Conservation (phyloP, 2,113 vertebrate species). For the Psilopogon haemacephalus region DNA sequence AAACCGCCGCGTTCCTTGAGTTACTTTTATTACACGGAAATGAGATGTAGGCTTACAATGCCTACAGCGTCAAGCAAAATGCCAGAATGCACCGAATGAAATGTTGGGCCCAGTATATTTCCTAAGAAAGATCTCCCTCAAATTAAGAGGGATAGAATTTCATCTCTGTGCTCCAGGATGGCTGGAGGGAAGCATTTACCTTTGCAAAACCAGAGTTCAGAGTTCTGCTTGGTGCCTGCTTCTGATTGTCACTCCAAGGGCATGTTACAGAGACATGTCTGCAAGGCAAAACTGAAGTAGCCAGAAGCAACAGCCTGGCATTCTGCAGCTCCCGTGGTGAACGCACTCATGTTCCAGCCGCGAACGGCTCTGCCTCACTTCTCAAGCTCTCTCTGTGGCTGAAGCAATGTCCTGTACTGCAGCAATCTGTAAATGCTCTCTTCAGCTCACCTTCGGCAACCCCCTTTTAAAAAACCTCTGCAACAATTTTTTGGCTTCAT, state of each 20-base stretch:
- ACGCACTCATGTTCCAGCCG: not conserved
- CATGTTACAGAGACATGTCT: not conserved
- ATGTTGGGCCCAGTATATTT: not conserved
- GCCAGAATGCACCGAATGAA: not conserved
- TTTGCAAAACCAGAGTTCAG: not conserved
- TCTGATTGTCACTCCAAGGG: not conserved
- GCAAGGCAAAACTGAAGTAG: conserved; percentile 2
- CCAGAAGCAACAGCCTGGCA: not conserved
- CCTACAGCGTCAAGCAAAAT: not conserved
- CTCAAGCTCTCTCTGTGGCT: not conserved
- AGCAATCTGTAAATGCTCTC: not conserved
- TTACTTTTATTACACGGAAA: not conserved
- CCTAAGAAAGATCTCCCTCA: not conserved
- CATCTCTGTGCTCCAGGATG: not conserved
- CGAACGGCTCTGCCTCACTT: not conserved
- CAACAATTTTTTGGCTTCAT: not conserved
- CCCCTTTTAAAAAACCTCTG: not conserved
- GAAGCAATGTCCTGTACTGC: not conserved
- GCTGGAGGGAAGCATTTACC: conserved; percentile 19
- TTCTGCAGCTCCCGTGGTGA: not conserved
- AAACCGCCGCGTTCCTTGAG: not conserved
- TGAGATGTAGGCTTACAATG: not conserved
- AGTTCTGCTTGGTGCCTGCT: not conserved
- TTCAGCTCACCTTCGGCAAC: not conserved
- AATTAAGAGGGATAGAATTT: not conserved